Conservation (phyloP, 2,888 invertebrate genomes). For the Agrochola lychnidis region DNA sequence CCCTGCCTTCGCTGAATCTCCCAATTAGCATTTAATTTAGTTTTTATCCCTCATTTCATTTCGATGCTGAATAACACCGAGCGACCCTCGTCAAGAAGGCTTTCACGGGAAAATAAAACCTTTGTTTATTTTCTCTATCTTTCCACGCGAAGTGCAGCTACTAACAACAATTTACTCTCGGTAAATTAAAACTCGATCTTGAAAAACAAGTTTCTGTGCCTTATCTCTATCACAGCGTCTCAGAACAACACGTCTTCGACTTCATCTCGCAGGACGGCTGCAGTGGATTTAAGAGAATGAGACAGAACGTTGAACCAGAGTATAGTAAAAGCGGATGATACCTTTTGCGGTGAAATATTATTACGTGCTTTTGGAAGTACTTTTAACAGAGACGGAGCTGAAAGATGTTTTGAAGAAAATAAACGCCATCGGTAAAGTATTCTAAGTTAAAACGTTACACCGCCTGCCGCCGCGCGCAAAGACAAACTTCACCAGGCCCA, state of each 20-base stretch:
- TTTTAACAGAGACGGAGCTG: constrained; percentile 44
- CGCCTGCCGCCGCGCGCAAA: constrained; percentile 66
- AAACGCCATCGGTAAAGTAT: constrained; percentile 69
- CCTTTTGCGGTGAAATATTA: constrained; percentile 53
- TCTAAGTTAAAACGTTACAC: constrained; percentile 74
- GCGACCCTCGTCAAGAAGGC: constrained; percentile 85
- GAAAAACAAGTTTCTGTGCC: constrained; percentile 78
- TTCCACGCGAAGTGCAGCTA: constrained; percentile 78
- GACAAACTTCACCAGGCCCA: constrained; percentile 74
- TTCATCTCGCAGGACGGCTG: constrained; percentile 55
- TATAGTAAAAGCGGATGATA: constrained; percentile 58
- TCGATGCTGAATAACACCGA: constrained; percentile 83
- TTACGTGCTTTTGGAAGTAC: constrained; percentile 51
- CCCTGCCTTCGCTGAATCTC: constrained; percentile 78
- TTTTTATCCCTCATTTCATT: constrained; percentile 87
- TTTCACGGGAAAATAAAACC: constrained; percentile 83
- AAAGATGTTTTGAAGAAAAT: constrained; percentile 67
- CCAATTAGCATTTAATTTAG: constrained; percentile 88
- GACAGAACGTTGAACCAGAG: constrained; percentile 41
- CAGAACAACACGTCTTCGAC: constrained; percentile 50
- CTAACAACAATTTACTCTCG: constrained; percentile 80
- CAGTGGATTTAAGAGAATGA: constrained; percentile 58
- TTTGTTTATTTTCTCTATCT: constrained; percentile 85
- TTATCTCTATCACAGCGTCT: constrained; percentile 72
- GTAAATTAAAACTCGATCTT: constrained; percentile 82